Evolutionary conservation across 2,113 vertebrate genomes (phyloP).

Genomic region (Mobula birostris): DNA sequence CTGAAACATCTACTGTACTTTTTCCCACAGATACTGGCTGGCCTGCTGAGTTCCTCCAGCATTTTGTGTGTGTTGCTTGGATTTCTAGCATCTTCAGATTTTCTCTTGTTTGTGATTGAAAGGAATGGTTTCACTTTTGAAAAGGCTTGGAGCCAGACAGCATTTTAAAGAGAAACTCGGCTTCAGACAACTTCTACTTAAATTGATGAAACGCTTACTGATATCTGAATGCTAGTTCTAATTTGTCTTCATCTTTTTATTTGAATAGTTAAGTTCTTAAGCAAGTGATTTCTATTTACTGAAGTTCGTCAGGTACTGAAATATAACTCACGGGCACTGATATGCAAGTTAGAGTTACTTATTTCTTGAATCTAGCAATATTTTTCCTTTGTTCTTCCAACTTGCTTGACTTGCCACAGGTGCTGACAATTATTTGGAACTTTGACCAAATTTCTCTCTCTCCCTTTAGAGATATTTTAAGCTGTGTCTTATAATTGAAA

Average conservation of each 20-base stretch:
- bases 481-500: not conserved
- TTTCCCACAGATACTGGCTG: too few relatives aligned
- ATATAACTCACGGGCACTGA: not conserved
- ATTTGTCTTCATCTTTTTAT: not conserved
- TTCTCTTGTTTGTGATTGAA: not conserved
- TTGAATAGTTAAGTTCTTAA: not conserved
- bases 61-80: too few relatives aligned
- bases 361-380: not conserved
- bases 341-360: not conserved
- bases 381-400: not conserved
- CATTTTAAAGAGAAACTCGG: not conserved
- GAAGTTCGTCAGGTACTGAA: not conserved
- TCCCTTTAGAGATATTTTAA: not conserved
- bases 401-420: not conserved
- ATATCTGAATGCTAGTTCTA: not conserved
- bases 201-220: not conserved
- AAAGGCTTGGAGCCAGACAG: not conserved
- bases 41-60: too few relatives aligned
- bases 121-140: not conserved
- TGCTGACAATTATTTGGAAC: not conserved
- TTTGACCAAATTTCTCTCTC: not conserved
- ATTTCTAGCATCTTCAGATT: too few relatives aligned
- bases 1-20: too few relatives aligned
- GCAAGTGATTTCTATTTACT: not conserved
- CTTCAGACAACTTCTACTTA: conserved; percentile 8